Evolutionary conservation across 2,113 vertebrate species (phyloP).

Genomic region (Lanius collurio): DNA sequence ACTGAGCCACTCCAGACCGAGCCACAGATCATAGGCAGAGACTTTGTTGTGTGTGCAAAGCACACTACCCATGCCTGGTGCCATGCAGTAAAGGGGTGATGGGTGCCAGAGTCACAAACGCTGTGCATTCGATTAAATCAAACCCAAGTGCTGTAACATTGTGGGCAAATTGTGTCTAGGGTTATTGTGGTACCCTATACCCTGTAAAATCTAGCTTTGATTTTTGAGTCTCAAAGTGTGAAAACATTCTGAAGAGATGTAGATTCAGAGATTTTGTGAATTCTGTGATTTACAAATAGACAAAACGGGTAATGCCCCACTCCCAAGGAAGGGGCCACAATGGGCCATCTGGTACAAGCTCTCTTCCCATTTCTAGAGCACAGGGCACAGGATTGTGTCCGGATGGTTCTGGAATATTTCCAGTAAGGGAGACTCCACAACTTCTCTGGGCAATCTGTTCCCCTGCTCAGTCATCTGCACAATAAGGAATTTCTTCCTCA

Average conservation of each 20-base stretch:
- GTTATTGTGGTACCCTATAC: not conserved
- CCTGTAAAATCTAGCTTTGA: not conserved
- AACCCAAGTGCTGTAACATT: not conserved
- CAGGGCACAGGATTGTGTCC: not conserved
- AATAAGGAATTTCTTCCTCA: not conserved
- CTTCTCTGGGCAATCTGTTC: not conserved
- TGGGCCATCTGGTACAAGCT: not conserved
- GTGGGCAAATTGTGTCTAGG: not conserved
- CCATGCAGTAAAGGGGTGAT: not conserved
- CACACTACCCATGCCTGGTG: fast-evolving
- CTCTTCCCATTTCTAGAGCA: not conserved
- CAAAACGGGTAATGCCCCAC: not conserved
- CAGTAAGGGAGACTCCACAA: not conserved
- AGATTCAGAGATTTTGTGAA: not conserved
- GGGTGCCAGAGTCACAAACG: not conserved
- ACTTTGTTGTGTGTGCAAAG: not conserved
- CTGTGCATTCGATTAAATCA: fast-evolving
- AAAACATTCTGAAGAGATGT: not conserved
- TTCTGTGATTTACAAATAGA: not conserved
- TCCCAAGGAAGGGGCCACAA: not conserved
- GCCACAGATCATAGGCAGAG: not conserved
- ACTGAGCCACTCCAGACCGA: fast-evolving
- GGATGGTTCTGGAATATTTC: not conserved
- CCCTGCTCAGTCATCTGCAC: not conserved
- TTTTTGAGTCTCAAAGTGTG: not conserved